Evolutionary conservation across 2,797 vertebrate species (phyloP), one percentile per base, ranked within the genome.

Genomic region (Rhinogobio ventralis): DNA sequence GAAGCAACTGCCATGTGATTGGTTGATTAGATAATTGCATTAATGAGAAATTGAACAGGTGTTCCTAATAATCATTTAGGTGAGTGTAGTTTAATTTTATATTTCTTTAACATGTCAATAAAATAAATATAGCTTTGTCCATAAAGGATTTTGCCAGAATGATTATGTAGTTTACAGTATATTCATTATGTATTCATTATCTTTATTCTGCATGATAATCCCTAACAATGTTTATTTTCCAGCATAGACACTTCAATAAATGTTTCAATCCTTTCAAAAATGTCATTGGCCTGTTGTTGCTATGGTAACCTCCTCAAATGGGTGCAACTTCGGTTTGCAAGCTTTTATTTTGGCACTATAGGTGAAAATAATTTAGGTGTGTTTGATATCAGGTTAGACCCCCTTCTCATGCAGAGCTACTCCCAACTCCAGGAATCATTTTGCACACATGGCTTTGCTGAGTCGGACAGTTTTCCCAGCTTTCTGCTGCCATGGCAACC

Each of bases 401-500:
- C 71, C 28, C 7, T 20, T 36, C 2, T 17, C 25, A 72, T 17
- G 25, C 71, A 3, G 15, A 17, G 46, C 4, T 23, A 1, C 11
- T 75, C 19, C 13, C 2, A 76, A 42, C 39, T 78, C 39, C n/a
- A 79, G 42, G 60, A 79, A 23, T 30, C 25, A 23, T 25, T 66
- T 20, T 33, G 60, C 42, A 1, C 60, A 5, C 10, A 13, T 33
- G 39, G 42, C 57, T 79, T 46, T 46, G 60, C 76, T 45, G 17
- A 79, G 76, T 79, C 76, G 17, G 78, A 0, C 77, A 7, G 60
- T 49, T 79, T 57, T 49, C 4, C 11, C 13, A 39, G 23, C n/a
- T 71, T 25, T 73, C 33, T 17, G 69, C 39, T 36, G 45, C 82
- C 62, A 68, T 77, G 49, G 36, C n/a, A 7, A 69, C 73, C 20